phyloP scores from a whole-genome alignment of 2,113 vertebrate species.

The Pardalotus punctatus region DNA sequence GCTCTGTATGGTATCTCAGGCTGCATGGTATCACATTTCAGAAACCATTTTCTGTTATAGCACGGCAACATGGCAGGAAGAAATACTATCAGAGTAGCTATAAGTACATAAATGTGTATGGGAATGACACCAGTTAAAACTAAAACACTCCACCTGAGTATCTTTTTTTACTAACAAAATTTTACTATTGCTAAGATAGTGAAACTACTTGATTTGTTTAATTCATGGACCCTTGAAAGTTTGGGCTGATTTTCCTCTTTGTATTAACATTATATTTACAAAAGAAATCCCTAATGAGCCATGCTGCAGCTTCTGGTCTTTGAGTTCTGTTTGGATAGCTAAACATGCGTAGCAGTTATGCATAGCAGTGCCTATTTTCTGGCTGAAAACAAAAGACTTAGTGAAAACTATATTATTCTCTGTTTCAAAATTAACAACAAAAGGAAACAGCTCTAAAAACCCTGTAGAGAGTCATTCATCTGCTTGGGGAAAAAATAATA shows the following conservation, averaged over 20 bases:
- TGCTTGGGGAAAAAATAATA: background rate
- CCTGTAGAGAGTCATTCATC: background rate
- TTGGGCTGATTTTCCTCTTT: background rate
- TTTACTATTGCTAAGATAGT: background rate
- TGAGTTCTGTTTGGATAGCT: background rate
- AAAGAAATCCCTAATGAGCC: background rate
- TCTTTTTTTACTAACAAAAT: background rate
- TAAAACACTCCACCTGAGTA: background rate
- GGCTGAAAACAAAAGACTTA: background rate
- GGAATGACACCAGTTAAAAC: background rate
- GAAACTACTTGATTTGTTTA: background rate
- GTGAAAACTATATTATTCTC: background rate
- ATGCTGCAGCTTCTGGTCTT: background rate
- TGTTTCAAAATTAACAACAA: background rate
- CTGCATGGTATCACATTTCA: background rate
- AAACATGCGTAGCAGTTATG: background rate
- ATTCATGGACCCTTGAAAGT: background rate
- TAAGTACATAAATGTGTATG: conserved; percentile 2
- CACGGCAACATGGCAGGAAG: background rate
- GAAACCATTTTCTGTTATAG: background rate
- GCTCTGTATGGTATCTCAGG: background rate
- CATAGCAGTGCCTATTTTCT: background rate
- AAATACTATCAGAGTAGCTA: background rate
- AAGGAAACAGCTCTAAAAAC: background rate
- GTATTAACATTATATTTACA: background rate